Conservation (phyloP, 2,113 vertebrate genomes). For the Bos javanicus region DNA sequence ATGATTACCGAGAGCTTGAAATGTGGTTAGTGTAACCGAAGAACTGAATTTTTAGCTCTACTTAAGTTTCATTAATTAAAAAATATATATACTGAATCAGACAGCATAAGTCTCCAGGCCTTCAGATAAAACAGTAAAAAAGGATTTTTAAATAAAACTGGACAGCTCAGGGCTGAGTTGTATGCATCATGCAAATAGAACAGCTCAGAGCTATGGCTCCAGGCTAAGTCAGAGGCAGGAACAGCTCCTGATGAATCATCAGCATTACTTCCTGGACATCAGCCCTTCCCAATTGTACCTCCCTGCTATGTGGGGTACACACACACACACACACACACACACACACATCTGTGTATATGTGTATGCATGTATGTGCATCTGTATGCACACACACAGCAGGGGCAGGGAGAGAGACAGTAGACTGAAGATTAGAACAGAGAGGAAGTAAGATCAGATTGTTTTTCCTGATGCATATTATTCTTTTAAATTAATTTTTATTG, state of each 20-base stretch:
- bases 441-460: not conserved
- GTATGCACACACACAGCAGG: not conserved
- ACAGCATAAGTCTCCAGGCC: not conserved
- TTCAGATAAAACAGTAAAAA: not conserved
- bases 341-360: not conserved
- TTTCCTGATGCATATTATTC: not conserved
- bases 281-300: not conserved
- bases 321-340: not conserved
- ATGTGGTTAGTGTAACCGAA: not conserved
- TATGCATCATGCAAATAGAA: not conserved
- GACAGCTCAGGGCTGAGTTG: not conserved
- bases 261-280: not conserved
- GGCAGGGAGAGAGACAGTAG: not conserved
- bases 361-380: accelerated
- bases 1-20: not conserved
- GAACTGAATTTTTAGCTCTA: not conserved
- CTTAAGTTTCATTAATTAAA: not conserved
- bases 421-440: not conserved
- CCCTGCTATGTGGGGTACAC: not conserved
- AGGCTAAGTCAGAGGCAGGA: not conserved
- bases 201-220: not conserved
- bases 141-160: not conserved
- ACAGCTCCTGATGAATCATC: not conserved
- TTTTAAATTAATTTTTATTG: not conserved
- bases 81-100: not conserved